Base-by-base conservation (phyloP, 2,888 invertebrate genomes). In the Drosophila antonietae region DNA sequence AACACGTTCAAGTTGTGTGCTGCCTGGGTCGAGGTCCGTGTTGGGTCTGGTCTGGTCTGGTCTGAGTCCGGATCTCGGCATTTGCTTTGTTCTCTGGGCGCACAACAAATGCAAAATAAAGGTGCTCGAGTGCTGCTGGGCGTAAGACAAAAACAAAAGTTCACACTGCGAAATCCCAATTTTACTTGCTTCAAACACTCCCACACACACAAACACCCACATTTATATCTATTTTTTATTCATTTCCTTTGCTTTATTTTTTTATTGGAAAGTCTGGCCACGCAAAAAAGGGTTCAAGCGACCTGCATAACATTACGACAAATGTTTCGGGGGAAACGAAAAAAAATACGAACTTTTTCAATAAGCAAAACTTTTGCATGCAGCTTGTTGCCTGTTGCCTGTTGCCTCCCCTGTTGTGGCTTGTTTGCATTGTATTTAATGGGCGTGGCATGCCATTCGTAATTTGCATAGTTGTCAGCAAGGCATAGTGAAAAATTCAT, bases 271-370 rank as follows among this genome's bases (percentile, higher is more conserved):
- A 44, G 44, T 44, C 58, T 58, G 58, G 51, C 53, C 44, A 51
- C 53, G 28, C 28, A 80, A 80, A 80, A 78, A 84, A 87, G 85
- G 85, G 89, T 87, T 89, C 76, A 67, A 63, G 57, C 73, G 81
- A 87, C 84, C 84, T 84, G 89, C 88, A 84, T 84, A 84, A 84
- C 84, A 89, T 89, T 89, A 85, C 73, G 82, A 74, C 90, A 89
- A 89, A 84, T 89, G 88, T 65, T 84, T 51, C 3, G 31, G 18
- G 31, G 12, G 10, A 10, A 5, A 9, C 3, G 2, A n/a, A 35
- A 18, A 18, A 41, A 49, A 37, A 68, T 71, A 55, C 7, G 58
- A 86, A 86, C 90, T 86, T 86, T 86, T 86, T 90, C 86, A 86
- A 86, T 86, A 90, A 86, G 75, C 75, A 78, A 83, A 89, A 88